Evolutionary conservation across 2,888 invertebrate species (phyloP), one percentile per base, ranked within the genome.

Genomic region (Drosophila greeni): DNA sequence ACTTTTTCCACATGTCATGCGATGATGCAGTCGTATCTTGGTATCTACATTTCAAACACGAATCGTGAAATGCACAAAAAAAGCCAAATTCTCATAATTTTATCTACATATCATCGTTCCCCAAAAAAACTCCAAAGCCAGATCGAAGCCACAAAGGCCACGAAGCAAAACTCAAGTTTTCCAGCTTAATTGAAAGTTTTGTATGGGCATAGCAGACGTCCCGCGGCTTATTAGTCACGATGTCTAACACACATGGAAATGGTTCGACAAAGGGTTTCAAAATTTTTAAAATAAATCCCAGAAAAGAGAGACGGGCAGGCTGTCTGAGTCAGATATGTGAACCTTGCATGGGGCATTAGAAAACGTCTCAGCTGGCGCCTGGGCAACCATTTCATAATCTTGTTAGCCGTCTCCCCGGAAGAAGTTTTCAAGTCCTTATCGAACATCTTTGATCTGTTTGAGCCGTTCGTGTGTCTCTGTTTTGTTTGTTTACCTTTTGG

Each of bases 181-280:
- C 69, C 72, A 53, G 64, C 66, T 82, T 80, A 82, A 82, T 84
- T 84, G 84, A 83, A 84, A 80, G 70, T 76, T 77, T 74, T 72
- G 70, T 72, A 67, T 23, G 26, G 39, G 52, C 54, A 49, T 31
- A 39, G 45, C 51, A 64, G 82, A 83, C 85, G 67, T 81, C 88
- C 88, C 84, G 86, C 74, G 82, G 79, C 85, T 82, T 85, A 86
- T 88, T 87, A 87, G 88, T 86, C 87, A 87, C 84, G 87, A 85
- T 77, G 80, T 82, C 76, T 85, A 73, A 75, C 71, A 79, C 52
- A 76, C 76, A 65, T 73, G 79, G 67, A 78, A 81, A 75, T 62
- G 62, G 70, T 56, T 64, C 47, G 64, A 62, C 72, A 67, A 69
- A 64, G 58, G 56, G 51, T 26, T 26, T 57, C 34, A 23, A 49